A percentile compares a stretch with the other conserved stretches of the same genome.
phyloP scores from a whole-genome alignment of 2,797 vertebrate species.

The Bovichtus variegatus region DNA sequence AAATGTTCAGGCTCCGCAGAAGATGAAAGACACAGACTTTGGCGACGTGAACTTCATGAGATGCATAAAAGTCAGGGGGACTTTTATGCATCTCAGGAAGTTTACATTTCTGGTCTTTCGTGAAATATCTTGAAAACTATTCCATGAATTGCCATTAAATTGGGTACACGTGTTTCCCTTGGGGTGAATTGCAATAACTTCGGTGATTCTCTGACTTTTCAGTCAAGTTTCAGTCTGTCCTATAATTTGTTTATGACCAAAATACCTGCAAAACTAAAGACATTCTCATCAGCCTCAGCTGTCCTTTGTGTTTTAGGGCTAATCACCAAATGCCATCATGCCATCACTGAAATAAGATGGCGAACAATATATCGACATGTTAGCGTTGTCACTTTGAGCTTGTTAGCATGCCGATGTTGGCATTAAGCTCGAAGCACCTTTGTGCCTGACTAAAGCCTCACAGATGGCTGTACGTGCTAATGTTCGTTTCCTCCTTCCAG shows the following conservation, averaged over 20 bases:
- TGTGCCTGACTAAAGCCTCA: not conserved
- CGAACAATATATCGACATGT: not conserved
- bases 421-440: not conserved
- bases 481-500: constrained; percentile 74
- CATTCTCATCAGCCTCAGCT: too few species aligned
- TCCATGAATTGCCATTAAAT: not conserved
- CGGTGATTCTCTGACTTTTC: not conserved
- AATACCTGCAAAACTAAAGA: too few species aligned
- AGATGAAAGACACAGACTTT: not conserved
- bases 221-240: not conserved
- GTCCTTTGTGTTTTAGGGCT: not conserved
- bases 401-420: not conserved
- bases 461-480: not conserved
- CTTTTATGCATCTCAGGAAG: not conserved
- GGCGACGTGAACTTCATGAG: too few species aligned
- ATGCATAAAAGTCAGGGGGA: too few species aligned
- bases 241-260: too few species aligned
- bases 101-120: not conserved
- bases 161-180: not conserved
- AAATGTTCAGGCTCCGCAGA: not conserved
- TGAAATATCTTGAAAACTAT: not conserved
- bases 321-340: not conserved
- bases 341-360: not conserved
- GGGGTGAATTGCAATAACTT: not conserved
- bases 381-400: too few species aligned